Evolutionary conservation across 2,113 vertebrate genomes (phyloP).

Genomic region (Paradisaea rubra): DNA sequence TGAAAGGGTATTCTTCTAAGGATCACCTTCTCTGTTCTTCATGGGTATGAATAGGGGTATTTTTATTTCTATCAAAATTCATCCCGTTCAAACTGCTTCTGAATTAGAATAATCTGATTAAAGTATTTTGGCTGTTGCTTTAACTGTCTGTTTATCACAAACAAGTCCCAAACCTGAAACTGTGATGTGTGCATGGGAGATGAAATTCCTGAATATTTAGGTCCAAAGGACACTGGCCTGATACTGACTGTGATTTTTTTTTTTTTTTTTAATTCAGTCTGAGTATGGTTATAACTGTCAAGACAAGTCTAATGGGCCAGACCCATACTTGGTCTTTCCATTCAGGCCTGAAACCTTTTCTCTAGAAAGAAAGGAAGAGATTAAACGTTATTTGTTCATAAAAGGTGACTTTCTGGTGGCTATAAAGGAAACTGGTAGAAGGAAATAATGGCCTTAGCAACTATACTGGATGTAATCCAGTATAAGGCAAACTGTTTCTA

Average conservation of each 20-base stretch:
- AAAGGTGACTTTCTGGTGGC: neutral
- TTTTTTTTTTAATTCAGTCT: neutral
- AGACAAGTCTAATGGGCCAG: neutral
- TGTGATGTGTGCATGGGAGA: neutral
- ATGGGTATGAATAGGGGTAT: neutral
- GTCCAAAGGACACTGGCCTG: neutral
- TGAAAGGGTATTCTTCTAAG: neutral
- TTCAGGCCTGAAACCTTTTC: neutral
- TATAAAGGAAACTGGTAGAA: neutral
- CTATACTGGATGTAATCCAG: neutral
- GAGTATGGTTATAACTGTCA: neutral
- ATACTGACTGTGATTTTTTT: neutral
- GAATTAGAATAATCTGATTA: neutral
- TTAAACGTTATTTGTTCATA: neutral
- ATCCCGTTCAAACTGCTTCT: neutral
- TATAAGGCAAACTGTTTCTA: neutral
- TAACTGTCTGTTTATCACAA: neutral
- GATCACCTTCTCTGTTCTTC: neutral
- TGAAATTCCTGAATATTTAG: neutral
- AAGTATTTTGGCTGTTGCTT: neutral
- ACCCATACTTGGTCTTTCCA: neutral
- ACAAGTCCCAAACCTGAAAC: neutral
- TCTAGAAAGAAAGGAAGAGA: neutral
- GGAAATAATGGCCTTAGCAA: neutral
- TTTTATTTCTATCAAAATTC: neutral